Evolutionary conservation across 2,797 vertebrate genomes (phyloP).

Genomic region (Knipowitschia caucasica): DNA sequence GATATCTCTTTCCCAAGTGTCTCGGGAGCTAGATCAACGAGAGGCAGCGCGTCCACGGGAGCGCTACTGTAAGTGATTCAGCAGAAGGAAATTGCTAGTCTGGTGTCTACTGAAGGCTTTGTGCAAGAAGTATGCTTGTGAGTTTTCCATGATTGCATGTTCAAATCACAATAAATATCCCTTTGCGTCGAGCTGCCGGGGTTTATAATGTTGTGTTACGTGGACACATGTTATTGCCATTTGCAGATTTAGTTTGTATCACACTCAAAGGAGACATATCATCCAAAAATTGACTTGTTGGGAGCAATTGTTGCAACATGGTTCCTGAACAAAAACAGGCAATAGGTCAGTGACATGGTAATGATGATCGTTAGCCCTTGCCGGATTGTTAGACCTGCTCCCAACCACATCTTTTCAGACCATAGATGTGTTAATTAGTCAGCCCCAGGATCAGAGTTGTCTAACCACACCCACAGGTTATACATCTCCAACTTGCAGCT

Average conservation of each 20-base stretch:
- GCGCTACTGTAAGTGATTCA: constrained; percentile 66
- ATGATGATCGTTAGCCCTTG: no score
- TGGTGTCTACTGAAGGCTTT: constrained; percentile 65
- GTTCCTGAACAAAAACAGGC: no score
- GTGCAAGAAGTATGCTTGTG: constrained; percentile 61
- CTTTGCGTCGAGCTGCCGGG: constrained; percentile 44
- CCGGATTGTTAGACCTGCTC: no score
- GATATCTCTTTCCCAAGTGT: constrained; percentile 52
- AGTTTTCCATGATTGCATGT: constrained; percentile 73
- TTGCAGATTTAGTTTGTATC: constrained; percentile 15
- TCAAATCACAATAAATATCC: constrained; percentile 68
- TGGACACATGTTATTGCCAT: constrained; percentile 50
- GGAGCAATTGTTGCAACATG: no score
- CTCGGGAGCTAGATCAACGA: constrained; percentile 61
- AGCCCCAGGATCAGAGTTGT: no score
- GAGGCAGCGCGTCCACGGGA: constrained; percentile 46
- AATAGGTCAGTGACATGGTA: no score
- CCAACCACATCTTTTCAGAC: no score
- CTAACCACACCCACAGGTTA: no score
- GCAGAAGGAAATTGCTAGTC: constrained; percentile 71
- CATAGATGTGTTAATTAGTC: no score
- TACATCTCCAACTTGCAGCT: no score
- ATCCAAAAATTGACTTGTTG: no score
- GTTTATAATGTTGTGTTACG: constrained; percentile 49
- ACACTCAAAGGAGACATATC: no score